Base-by-base conservation (phyloP, 2,888 invertebrate species). In the Agelastica alni region DNA sequence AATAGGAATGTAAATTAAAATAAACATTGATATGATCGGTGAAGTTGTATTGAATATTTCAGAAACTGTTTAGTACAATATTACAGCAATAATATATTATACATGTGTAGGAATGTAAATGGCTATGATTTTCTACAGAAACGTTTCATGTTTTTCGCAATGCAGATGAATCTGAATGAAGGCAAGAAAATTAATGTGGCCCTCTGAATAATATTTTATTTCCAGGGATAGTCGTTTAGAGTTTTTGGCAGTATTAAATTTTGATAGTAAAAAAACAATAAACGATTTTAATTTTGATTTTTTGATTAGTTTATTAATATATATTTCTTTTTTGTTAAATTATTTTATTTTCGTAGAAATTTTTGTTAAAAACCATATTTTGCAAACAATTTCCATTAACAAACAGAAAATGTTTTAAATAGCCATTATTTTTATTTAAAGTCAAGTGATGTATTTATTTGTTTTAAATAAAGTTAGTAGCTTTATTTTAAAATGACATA, bases 121-220 rank as follows among this genome's bases (percentile, higher is more conserved):
- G 26, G 36, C 46, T 6, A n/a, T 16, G 47, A 37, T 39, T 31
- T 41, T 41, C 49, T 4, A 13, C 14, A 14, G 9, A 41, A 18
- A 3, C 37, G 7, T 37, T 36, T 17, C n/a, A 37, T 30, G 17
- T 48, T 39, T 9, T 26, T 39, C 20, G 48, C 48, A 48, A 18
- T 48, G 48, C 41, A 41, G 31, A 18, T 1, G 5, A 48, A 31
- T 28, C 12, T 30, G 17, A 26, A 36, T 37, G 17, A 9, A 26
- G 17, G 20, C 36, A 37, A 37, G 36, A 36, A 46, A 46, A 28
- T 37, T 46, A 36, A 46, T 46, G 46, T 37, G 22, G 10, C 10
- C 26, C 16, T 20, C 32, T 34, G 26, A 44, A 32, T 32, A 20
- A 32, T 16, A 10, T 22, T 45, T 44, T 45, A 31, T 45, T 34